A percentile compares a stretch with the other conserved stretches of the same genome.
phyloP scores from a whole-genome alignment of 1,140 invertebrate genomes.

The Paraescarpia echinospica region DNA sequence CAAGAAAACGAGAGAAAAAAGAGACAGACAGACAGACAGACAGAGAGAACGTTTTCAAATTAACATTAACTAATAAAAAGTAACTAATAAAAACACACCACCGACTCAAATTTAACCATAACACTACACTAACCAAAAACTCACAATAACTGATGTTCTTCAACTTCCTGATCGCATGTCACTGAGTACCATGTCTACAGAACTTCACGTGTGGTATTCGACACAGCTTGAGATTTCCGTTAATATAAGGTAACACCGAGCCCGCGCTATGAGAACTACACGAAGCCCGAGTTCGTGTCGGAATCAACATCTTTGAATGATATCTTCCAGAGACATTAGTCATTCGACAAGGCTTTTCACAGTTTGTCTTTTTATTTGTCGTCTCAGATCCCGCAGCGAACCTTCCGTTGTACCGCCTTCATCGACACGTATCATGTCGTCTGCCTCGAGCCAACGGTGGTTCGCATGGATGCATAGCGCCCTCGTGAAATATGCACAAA shows the following conservation, averaged over 20 bases:
- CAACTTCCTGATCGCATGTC: neutral
- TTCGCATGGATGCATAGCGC: neutral
- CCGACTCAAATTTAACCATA: neutral
- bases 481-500: neutral
- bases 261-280: neutral
- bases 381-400: neutral
- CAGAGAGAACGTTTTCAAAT: neutral
- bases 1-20: neutral
- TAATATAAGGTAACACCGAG: neutral
- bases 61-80: neutral
- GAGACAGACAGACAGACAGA: neutral
- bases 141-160: too few species aligned
- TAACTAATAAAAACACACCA: neutral
- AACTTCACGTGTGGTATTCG: neutral
- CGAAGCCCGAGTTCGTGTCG: neutral
- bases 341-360: neutral
- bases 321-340: neutral
- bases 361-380: neutral
- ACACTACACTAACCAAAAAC: neutral
- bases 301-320: neutral
- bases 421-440: neutral
- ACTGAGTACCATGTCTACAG: neutral
- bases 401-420: neutral
- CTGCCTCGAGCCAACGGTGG: neutral
- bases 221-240: neutral